Conservation (phyloP, 30 jellyfish, hydroid and myxozoan species). For the Aurelia aurita region DNA sequence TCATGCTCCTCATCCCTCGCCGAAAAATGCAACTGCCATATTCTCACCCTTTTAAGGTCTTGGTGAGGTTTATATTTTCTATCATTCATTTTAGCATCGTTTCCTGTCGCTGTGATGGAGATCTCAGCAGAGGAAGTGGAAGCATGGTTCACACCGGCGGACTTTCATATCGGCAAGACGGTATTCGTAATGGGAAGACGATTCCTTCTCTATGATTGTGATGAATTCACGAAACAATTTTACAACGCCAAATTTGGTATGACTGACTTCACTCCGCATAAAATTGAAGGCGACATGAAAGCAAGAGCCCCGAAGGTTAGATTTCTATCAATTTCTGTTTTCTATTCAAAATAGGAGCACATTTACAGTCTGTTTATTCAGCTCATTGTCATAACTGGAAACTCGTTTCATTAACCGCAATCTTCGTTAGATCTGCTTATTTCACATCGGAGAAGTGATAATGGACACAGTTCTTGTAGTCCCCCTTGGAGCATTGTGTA, state of each 20-base stretch:
- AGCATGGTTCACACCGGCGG: slow-evolving; percentile 93
- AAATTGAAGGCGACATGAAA: slow-evolving; percentile 53
- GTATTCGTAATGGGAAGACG: slow-evolving; percentile 94
- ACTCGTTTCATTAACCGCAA: no score
- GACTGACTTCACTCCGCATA: slow-evolving; percentile 81
- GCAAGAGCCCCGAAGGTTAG: slow-evolving; percentile 66
- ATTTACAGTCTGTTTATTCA: no score
- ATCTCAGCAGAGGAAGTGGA: slow-evolving; percentile 88
- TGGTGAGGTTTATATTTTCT: not conserved
- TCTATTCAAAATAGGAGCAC: no score
- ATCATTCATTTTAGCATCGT: slow-evolving; percentile 75
- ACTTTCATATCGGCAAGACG: slow-evolving; percentile 85
- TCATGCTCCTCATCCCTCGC: not conserved
- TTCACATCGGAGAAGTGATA: no score
- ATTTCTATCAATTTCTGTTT: not conserved
- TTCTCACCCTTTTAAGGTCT: not conserved
- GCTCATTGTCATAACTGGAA: no score
- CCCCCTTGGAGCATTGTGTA: no score
- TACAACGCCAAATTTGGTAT: slow-evolving; percentile 73
- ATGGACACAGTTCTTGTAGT: no score
- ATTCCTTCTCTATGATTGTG: slow-evolving; percentile 94
- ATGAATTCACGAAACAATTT: slow-evolving; percentile 79
- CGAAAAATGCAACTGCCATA: no score
- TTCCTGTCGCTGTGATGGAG: slow-evolving; percentile 95
- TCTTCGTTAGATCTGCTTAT: no score